Conservation (phyloP, 2,113 vertebrate genomes). For the Gobius niger region DNA sequence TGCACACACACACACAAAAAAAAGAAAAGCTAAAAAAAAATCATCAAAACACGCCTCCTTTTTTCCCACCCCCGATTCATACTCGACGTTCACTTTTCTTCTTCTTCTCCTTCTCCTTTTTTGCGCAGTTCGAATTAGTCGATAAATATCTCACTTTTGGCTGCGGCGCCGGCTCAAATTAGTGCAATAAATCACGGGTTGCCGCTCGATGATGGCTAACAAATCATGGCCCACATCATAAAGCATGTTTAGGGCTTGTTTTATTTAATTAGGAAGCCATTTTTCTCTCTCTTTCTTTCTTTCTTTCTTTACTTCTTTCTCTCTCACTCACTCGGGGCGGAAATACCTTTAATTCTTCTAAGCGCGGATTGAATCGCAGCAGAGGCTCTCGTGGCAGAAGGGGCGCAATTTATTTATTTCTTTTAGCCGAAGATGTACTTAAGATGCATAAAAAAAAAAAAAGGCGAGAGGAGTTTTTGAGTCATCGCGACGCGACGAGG, state of each 20-base stretch:
- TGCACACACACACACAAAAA: background rate
- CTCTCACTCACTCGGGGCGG: background rate
- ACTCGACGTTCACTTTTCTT: too few relatives aligned
- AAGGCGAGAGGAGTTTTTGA: too few relatives aligned
- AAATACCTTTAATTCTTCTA: slow-evolving; percentile 6
- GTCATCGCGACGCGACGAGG: background rate
- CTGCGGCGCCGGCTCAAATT: background rate
- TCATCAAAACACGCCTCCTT: background rate
- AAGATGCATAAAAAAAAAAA: background rate
- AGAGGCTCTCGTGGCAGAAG: background rate
- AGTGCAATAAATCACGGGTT: slow-evolving; percentile 6
- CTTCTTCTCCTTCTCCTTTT: background rate
- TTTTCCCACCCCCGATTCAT: too few relatives aligned
- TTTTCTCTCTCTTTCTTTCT: background rate
- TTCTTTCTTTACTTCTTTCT: too few relatives aligned
- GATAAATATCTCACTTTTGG: background rate
- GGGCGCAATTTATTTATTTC: slow-evolving; percentile 2
- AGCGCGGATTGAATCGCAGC: background rate
- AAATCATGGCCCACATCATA: slow-evolving; percentile 13
- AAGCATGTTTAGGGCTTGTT: slow-evolving; percentile 13
- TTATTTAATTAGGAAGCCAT: slow-evolving; percentile 11
- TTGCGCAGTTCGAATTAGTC: background rate
- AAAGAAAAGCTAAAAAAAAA: background rate
- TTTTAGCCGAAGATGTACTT: background rate
- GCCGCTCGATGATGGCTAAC: slow-evolving; percentile 3